Conservation (phyloP, 2,888 invertebrate species). For the Trachelus stipa region DNA sequence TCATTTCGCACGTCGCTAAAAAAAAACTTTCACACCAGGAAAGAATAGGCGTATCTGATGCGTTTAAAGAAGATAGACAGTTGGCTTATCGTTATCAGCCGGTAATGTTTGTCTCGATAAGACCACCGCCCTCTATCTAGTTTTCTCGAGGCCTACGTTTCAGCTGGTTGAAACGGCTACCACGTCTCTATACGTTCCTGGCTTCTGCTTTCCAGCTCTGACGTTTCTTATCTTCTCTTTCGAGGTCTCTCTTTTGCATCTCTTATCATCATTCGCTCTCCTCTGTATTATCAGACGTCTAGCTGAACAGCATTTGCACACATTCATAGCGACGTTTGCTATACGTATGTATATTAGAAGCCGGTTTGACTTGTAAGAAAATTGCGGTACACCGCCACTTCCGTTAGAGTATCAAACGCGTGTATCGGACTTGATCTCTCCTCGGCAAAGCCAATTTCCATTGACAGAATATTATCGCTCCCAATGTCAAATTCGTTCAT, state of each 20-base stretch:
- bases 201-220: not conserved
- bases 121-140: not conserved
- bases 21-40: not conserved
- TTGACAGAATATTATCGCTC: not conserved
- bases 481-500: not conserved
- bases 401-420: not conserved
- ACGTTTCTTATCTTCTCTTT: not conserved
- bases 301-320: not conserved
- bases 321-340: too few species aligned
- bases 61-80: slow-evolving; percentile 1
- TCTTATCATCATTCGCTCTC: not conserved
- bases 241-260: not conserved
- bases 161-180: not conserved
- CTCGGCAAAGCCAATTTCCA: not conserved
- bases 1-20: not conserved
- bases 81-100: slow-evolving; percentile 2
- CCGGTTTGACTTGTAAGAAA: not conserved
- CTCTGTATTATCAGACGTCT: not conserved
- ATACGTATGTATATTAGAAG: not conserved
- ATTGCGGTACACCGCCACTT: not conserved
- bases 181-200: not conserved
- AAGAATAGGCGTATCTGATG: not conserved
- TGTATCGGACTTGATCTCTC: not conserved
- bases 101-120: slow-evolving; percentile 2
- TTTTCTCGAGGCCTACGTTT: not conserved